These are phyloP conservation scores for Gallinago media DNA, from an alignment of 2,113 vertebrate species.

Conservation along the genomic window DNA sequence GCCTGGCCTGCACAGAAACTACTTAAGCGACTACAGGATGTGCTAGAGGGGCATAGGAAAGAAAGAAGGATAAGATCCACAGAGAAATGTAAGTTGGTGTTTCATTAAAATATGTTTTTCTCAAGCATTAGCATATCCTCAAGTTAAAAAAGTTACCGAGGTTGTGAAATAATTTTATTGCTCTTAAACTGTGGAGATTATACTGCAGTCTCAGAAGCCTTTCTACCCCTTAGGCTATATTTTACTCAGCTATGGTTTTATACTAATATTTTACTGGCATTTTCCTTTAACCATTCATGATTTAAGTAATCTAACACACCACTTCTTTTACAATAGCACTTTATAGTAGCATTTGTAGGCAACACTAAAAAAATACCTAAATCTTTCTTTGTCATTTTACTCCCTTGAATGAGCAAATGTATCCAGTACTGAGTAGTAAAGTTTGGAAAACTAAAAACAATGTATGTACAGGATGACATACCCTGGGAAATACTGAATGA, in stretches of 20 bases:
- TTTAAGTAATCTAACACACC: neutral
- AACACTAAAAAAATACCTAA: neutral
- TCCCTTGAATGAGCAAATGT: neutral
- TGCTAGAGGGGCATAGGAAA: neutral
- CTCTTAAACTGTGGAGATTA: neutral
- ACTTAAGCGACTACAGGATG: neutral
- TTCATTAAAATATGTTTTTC: neutral
- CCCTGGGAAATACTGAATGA: neutral
- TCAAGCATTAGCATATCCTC: neutral
- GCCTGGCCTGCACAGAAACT: neutral
- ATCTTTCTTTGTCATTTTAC: neutral
- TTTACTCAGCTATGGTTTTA: neutral
- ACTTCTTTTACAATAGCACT: neutral
- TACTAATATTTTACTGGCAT: neutral
- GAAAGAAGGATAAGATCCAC: neutral
- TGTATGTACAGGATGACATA: neutral
- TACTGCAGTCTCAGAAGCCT: neutral
- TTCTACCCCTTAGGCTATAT: neutral
- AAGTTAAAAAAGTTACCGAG: neutral
- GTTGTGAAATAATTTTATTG: neutral
- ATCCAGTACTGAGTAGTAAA: neutral
- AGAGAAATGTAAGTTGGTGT: neutral
- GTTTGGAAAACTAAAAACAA: neutral
- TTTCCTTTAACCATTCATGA: neutral
- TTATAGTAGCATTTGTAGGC: neutral